phyloP scores from a whole-genome alignment of 2,797 vertebrate genomes.

The Sebastes ruberrimus region DNA sequence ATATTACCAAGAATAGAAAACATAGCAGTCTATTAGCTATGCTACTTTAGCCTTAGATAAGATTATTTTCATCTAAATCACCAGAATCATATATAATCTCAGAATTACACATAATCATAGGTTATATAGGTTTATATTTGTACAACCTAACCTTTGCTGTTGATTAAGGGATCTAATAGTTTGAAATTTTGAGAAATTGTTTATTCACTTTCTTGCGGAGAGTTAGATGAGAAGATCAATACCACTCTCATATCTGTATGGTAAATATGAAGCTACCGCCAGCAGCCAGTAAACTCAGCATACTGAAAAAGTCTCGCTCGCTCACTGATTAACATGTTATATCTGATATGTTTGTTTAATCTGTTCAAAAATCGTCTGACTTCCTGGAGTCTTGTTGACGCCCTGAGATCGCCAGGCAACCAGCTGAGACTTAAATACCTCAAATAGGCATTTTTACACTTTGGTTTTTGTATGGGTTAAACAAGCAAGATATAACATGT shows the following conservation, averaged over 20 bases:
- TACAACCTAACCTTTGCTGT: neutral
- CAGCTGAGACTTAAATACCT: neutral
- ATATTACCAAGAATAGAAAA: neutral
- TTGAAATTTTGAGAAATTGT: neutral
- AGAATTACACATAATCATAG: neutral
- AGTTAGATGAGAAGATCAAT: too few relatives aligned
- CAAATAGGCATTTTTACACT: neutral
- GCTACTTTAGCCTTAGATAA: neutral
- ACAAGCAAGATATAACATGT: too few relatives aligned
- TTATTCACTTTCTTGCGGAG: too few relatives aligned
- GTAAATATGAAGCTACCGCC: too few relatives aligned
- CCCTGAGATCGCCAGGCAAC: slow-evolving; percentile 15
- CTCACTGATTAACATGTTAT: neutral
- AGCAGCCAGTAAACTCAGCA: neutral
- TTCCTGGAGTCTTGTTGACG: neutral
- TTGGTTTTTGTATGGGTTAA: neutral
- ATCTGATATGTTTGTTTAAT: neutral
- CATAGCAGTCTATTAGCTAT: neutral
- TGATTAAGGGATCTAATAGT: neutral
- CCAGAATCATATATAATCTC: neutral
- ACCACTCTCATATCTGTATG: too few relatives aligned
- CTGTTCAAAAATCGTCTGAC: neutral
- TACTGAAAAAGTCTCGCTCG: neutral
- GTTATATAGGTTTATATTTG: neutral
- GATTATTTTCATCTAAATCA: neutral